Evolutionary conservation across 2,797 vertebrate genomes (phyloP).

Genomic region (Kryptolebias ocellatus): DNA sequence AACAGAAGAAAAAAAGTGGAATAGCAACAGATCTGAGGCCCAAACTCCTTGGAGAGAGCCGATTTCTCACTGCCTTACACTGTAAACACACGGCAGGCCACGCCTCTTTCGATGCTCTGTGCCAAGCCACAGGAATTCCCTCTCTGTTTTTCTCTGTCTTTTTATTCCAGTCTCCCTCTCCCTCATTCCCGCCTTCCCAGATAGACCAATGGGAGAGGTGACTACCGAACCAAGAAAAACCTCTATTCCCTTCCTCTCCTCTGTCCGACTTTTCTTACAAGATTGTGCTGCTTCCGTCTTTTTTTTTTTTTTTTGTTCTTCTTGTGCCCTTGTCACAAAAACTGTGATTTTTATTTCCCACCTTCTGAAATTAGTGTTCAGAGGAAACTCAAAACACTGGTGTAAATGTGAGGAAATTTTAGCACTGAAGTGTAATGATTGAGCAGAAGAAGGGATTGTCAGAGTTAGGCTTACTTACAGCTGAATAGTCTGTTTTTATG

Average conservation of each 20-base stretch:
- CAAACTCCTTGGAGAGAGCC: slow-evolving; percentile 63
- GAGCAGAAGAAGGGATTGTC: slow-evolving; percentile 51
- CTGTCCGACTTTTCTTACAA: slow-evolving; percentile 64
- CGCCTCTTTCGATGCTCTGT: slow-evolving; percentile 71
- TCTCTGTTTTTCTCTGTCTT: slow-evolving; percentile 69
- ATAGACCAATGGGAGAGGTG: slow-evolving; percentile 66
- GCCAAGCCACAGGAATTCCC: slow-evolving; percentile 86
- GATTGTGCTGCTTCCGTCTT: slow-evolving; percentile 16
- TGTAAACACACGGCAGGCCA: slow-evolving; percentile 78
- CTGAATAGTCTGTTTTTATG: slow-evolving; percentile 39
- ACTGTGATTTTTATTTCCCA: slow-evolving; percentile 5
- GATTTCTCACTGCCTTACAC: slow-evolving; percentile 77
- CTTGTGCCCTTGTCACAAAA: slow-evolving; percentile 27
- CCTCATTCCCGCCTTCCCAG: slow-evolving; percentile 78
- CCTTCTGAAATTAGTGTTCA: slow-evolving; percentile 36
- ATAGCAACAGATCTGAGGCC: slow-evolving; percentile 61
- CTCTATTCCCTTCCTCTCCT: slow-evolving; percentile 42
- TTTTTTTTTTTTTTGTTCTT: slow-evolving; percentile 16
- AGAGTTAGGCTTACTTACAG: slow-evolving; percentile 51
- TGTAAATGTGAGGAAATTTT: slow-evolving; percentile 50
- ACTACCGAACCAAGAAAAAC: slow-evolving; percentile 64
- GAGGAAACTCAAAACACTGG: slow-evolving; percentile 39
- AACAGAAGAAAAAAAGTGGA: slow-evolving; percentile 52
- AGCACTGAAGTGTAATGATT: slow-evolving; percentile 58
- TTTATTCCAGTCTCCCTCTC: slow-evolving; percentile 73